phyloP scores from a whole-genome alignment of 2,888 invertebrate species.

The Sicus ferrugineus region DNA sequence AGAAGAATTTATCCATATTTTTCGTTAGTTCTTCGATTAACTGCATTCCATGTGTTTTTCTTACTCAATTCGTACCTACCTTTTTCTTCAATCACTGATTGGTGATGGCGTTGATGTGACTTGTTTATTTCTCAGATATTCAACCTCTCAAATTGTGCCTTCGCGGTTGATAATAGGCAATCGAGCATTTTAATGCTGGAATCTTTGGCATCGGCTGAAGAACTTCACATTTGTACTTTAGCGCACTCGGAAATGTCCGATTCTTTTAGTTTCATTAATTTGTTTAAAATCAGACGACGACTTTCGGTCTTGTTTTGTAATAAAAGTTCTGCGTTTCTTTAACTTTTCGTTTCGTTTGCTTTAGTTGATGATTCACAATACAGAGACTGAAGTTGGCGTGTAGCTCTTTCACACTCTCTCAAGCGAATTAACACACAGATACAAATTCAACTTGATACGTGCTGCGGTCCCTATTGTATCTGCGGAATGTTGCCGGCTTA shows the following conservation, averaged over 20 bases:
- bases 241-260: not conserved
- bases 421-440: constrained; percentile 10
- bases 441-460: constrained; percentile 13
- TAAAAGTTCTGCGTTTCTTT: constrained; percentile 27
- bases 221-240: not conserved
- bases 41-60: not conserved
- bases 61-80: not conserved
- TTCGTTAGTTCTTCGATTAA: too few relatives aligned
- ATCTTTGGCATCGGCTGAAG: constrained; percentile 1
- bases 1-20: too few relatives aligned
- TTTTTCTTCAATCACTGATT: not conserved
- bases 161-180: not conserved
- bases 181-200: constrained; percentile 2
- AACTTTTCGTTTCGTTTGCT: constrained; percentile 33
- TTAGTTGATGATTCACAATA: constrained; percentile 44
- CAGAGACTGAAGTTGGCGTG: constrained; percentile 25
- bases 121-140: not conserved
- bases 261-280: constrained; percentile 17
- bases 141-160: not conserved
- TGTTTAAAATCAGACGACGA: constrained; percentile 23
- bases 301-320: constrained; percentile 32
- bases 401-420: constrained; percentile 1
- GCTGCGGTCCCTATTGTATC: constrained; percentile 22
- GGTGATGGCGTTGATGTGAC: not conserved
- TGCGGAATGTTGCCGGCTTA: constrained; percentile 6